Conservation (phyloP, 2,797 vertebrate genomes). For the Acipenser oxyrinchus region DNA sequence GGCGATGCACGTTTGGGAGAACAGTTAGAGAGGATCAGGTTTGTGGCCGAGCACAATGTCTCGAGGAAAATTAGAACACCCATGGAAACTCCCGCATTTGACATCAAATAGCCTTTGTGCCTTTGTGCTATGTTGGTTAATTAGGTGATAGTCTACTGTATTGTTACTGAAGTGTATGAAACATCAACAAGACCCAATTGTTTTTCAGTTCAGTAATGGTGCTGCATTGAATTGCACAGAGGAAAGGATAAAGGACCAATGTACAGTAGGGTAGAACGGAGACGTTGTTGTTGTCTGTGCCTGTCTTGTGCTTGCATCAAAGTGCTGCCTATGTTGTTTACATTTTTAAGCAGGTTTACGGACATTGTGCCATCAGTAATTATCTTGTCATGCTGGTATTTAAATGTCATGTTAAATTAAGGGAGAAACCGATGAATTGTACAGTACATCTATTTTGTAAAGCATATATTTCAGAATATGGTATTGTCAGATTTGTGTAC, state of each 20-base stretch:
- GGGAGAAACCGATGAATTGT: not conserved
- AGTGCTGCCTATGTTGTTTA: no score
- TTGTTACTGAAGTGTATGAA: not conserved
- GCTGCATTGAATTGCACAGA: no score
- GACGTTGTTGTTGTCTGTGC: no score
- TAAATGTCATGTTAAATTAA: slow-evolving; percentile 4
- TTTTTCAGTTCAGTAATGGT: not conserved
- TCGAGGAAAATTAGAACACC: no score
- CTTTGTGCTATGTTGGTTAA: not conserved
- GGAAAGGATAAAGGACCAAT: no score
- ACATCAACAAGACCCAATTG: not conserved
- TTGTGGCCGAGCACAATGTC: no score
- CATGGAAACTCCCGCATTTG: no score
- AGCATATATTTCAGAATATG: not conserved
- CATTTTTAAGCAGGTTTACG: not conserved
- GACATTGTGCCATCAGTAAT: not conserved
- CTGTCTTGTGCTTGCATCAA: no score
- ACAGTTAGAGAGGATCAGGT: no score
- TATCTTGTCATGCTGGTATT: not conserved
- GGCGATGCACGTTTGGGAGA: no score
- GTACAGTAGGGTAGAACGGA: not conserved
- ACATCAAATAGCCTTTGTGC: no score
- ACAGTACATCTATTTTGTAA: not conserved
- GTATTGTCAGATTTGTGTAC: not conserved
- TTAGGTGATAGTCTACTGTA: not conserved